These are phyloP conservation scores for Leguminivora glycinivorella DNA, from an alignment of 1,140 invertebrate genomes.

Conservation along the genomic window DNA sequence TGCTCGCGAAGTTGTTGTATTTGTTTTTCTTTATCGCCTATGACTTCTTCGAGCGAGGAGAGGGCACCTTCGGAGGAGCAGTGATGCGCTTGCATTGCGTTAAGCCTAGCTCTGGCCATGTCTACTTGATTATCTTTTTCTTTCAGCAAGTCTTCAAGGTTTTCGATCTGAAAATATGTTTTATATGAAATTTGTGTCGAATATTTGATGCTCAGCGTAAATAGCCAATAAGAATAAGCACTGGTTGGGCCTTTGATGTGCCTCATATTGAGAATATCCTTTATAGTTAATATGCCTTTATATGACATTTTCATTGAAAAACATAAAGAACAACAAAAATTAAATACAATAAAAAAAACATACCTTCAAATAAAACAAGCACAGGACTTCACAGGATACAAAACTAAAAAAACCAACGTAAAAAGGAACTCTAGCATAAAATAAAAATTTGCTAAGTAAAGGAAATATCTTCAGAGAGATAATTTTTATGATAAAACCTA, in stretches of 20 bases:
- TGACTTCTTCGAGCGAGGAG: slow-evolving; percentile 95
- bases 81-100: slow-evolving; percentile 95
- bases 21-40: slow-evolving; percentile 98
- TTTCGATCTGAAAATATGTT: slow-evolving; percentile 89
- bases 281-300: neutral
- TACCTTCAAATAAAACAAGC: slow-evolving; percentile 25
- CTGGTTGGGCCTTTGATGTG: neutral
- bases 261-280: neutral
- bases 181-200: neutral
- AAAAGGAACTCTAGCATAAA: slow-evolving; percentile 7
- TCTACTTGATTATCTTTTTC: slow-evolving; percentile 99
- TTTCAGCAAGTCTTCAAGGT: slow-evolving; percentile 96
- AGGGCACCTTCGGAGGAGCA: slow-evolving; percentile 95
- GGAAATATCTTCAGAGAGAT: neutral
- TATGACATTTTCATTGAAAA: neutral
- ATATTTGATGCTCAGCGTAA: neutral
- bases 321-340: slow-evolving; percentile 10
- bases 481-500: neutral
- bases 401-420: slow-evolving; percentile 6
- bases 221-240: neutral
- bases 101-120: slow-evolving; percentile 93
- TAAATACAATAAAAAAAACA: slow-evolving; percentile 27
- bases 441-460: neutral
- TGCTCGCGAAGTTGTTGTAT: slow-evolving; percentile 93
- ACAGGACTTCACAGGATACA: slow-evolving; percentile 21